Evolutionary conservation across 2,888 invertebrate genomes (phyloP), one percentile per base, ranked within the genome.

Genomic region (Alviniconcha strummeri): DNA sequence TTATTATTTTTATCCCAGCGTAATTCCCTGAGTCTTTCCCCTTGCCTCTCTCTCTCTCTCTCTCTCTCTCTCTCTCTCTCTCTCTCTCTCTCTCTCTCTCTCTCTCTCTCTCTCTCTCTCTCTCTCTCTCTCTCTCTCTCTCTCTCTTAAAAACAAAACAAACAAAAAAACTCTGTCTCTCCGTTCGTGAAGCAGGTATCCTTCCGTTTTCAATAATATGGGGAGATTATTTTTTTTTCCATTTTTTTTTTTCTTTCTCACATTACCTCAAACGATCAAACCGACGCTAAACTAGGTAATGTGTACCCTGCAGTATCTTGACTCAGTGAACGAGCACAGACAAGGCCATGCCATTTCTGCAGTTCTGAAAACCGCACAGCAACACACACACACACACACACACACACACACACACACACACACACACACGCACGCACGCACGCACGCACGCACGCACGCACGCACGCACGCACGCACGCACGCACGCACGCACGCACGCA

Each of bases 21-120:
- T 11, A 8, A 36, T 15, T 54, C 60, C 17, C 79, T 79, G 67
- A 36, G 67, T 79, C 79, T 67, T 36, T 79, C 79, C 54, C 60
- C 54, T 36, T 60, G n/a, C 55, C 54, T 75, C 75, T 75, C 75
- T 75, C 75, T 75, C 75, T 55, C 55, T 55, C 54, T 55, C 75
- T 75, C 75, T 75, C 55, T 13, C 55, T 75, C 60, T 69, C 67
- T 67, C 54, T 67, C 54, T 54, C n/a, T 36, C 19, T 19, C 8
- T 54, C 54, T 17, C 7, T 9, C 15, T 67, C 19, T 54, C 60
- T 36, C 60, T 60, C 19, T 15, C 54, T 52, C 36, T 79, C 54
- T 54, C 55, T 72, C 72, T 74, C 52, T 74, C 52, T 8, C 52
- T 74, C 74, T 74, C 36, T 74, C 36, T 72, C 72, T 36, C 36